Percentiles rank a stretch among this genome's conserved stretches.
These are phyloP conservation scores for Diplosoma virens DNA, from an alignment of 23 tunicate species.

Conservation along the genomic window DNA sequence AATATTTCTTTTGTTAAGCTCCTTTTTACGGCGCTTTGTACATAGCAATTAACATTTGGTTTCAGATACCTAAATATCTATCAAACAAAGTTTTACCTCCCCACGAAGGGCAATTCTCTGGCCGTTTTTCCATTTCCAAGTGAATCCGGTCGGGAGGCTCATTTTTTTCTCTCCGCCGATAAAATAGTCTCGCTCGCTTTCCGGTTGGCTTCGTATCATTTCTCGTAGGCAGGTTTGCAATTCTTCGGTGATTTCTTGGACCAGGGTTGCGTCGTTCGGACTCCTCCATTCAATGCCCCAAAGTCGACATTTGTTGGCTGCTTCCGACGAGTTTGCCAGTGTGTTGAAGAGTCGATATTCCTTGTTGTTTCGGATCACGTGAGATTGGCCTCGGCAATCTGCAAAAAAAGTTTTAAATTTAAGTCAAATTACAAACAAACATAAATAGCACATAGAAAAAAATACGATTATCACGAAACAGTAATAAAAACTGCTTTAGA, in stretches of 20 bases:
- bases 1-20: no score
- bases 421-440: no score
- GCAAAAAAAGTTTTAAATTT: neutral
- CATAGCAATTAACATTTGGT: no score
- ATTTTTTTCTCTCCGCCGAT: neutral
- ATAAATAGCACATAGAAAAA: no score
- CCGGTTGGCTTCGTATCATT: neutral
- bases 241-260: neutral
- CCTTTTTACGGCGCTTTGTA: no score
- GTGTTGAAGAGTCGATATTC: constrained; percentile 11
- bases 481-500: no score
- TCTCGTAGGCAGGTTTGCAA: neutral
- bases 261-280: neutral
- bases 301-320: neutral
- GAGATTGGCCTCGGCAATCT: constrained; percentile 1
- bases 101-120: neutral
- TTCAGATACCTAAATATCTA: no score
- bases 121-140: constrained; percentile 17
- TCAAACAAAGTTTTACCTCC: neutral
- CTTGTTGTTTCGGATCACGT: neutral
- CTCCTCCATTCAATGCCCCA: constrained; percentile 25
- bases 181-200: neutral
- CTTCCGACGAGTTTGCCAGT: neutral
- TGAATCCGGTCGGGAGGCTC: neutral
- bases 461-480: no score